phyloP scores from a whole-genome alignment of 2,797 vertebrate genomes.

The Malacoraja senta region DNA sequence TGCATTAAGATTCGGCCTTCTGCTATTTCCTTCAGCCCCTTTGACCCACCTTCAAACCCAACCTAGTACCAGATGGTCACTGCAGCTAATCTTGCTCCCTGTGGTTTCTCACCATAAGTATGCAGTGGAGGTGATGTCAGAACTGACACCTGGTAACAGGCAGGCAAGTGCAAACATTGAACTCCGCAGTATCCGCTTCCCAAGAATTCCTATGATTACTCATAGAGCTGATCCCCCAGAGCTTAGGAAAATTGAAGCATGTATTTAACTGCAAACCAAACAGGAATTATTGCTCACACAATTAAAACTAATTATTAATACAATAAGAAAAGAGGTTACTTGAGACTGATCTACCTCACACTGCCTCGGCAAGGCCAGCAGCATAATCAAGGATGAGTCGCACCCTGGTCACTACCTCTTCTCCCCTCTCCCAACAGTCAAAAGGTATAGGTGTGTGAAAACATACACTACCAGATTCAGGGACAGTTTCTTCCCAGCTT shows the following conservation, averaged over 20 bases:
- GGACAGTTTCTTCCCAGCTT: no score
- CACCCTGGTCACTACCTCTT: no score
- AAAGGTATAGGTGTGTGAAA: no score
- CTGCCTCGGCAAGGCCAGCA: no score
- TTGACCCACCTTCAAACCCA: neutral
- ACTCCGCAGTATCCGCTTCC: neutral
- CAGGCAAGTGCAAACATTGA: neutral
- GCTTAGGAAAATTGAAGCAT: neutral
- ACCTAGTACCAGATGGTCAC: neutral
- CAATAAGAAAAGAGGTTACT: neutral
- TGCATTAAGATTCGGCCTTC: neutral
- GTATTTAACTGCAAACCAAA: neutral
- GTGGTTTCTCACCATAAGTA: neutral
- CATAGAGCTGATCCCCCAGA: neutral
- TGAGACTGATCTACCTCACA: neutral
- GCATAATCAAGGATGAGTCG: no score
- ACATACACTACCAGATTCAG: no score
- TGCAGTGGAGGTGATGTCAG: no score
- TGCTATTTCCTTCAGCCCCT: neutral
- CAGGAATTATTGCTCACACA: neutral
- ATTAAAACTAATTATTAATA: neutral
- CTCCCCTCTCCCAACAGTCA: no score
- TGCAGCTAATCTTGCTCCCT: neutral
- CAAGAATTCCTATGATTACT: neutral
- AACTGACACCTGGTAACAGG: neutral